Evolutionary conservation across 2,888 invertebrate species (phyloP).

Genomic region (Exocentrus adspersus): DNA sequence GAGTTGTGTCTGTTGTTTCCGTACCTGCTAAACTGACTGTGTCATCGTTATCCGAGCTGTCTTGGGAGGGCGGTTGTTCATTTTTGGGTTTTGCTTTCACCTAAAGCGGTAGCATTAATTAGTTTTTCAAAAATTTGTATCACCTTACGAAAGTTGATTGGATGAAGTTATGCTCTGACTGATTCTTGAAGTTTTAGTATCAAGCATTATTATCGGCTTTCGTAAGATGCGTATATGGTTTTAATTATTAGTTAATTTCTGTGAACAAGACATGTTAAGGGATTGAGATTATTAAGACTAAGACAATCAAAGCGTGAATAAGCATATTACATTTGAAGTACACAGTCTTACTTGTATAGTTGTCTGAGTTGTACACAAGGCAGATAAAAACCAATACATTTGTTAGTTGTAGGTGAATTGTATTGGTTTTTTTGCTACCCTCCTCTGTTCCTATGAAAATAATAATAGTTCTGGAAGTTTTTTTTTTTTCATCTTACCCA

Average conservation of each 20-base stretch:
- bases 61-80: slow-evolving; percentile 40
- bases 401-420: background rate
- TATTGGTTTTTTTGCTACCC: slow-evolving; percentile 7
- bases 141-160: slow-evolving; percentile 9
- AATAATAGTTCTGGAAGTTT: too few species aligned
- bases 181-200: too few species aligned
- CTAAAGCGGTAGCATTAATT: slow-evolving; percentile 37
- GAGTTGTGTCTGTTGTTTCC: slow-evolving; percentile 77
- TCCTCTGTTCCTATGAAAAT: slow-evolving; percentile 17
- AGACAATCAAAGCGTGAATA: slow-evolving; percentile 19
- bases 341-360: slow-evolving; percentile 5
- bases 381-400: background rate
- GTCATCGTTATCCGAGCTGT: slow-evolving; percentile 58
- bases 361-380: slow-evolving; percentile 3
- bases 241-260: slow-evolving; percentile 8
- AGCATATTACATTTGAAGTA: slow-evolving; percentile 7
- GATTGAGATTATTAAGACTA: slow-evolving; percentile 13
- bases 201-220: background rate
- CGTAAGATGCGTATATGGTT: slow-evolving; percentile 16
- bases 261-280: slow-evolving; percentile 15
- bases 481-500: slow-evolving; percentile 12
- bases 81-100: slow-evolving; percentile 51
- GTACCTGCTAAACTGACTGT: slow-evolving; percentile 64
- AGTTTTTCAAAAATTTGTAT: background rate
- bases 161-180: too few species aligned